Conservation (phyloP, 2,888 invertebrate species). For the Andrena bucephala region DNA sequence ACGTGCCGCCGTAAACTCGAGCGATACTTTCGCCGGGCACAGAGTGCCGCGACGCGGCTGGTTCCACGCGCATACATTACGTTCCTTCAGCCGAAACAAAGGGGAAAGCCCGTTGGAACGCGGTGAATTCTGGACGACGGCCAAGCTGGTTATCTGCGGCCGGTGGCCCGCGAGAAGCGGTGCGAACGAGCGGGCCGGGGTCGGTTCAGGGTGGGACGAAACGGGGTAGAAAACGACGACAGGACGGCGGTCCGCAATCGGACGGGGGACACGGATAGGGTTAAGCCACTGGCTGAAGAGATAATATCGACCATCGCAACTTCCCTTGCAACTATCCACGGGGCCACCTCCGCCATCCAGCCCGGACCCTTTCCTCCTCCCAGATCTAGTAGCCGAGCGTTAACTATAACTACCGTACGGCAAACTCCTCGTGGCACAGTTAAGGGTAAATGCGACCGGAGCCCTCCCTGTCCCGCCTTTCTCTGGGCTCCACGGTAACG, state of each 20-base stretch:
- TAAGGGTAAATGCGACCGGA: constrained; percentile 62
- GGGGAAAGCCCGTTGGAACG: constrained; percentile 68
- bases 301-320: constrained; percentile 72
- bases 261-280: constrained; percentile 54
- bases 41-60: constrained; percentile 25
- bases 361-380: not conserved
- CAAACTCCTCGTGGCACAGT: constrained; percentile 67
- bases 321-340: constrained; percentile 52
- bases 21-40: not conserved
- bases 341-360: constrained; percentile 29
- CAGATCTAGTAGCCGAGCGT: constrained; percentile 34
- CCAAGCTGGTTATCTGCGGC: constrained; percentile 75
- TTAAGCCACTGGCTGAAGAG: constrained; percentile 61
- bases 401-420: constrained; percentile 53
- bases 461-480: constrained; percentile 37
- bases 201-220: constrained; percentile 16
- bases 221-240: constrained; percentile 42
- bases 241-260: constrained; percentile 19
- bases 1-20: not conserved
- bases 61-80: constrained; percentile 46
- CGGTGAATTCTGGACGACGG: constrained; percentile 74
- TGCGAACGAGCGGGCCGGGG: constrained; percentile 43
- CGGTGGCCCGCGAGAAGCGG: constrained; percentile 52
- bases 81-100: constrained; percentile 32
- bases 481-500: constrained; percentile 61